phyloP scores from a whole-genome alignment of 2,888 invertebrate species.

The Thera britannica region DNA sequence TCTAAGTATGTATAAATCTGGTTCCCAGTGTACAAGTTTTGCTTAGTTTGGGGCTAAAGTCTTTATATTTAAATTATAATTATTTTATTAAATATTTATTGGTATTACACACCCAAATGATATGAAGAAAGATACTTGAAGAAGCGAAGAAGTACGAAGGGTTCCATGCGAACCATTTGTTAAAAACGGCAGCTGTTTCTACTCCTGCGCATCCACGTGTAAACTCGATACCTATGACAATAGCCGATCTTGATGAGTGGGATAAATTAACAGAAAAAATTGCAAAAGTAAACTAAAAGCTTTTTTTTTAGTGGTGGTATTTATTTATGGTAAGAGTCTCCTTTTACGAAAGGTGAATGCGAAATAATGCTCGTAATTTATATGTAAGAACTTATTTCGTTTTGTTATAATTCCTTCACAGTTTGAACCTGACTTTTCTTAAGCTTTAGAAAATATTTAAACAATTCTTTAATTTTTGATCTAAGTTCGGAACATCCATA shows the following conservation, averaged over 20 bases:
- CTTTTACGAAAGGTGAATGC: slow-evolving; percentile 1
- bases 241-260: slow-evolving; percentile 69
- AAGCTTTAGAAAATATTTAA: not conserved
- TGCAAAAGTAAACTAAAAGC: slow-evolving; percentile 42
- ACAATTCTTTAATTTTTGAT: not conserved
- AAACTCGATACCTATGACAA: slow-evolving; percentile 71
- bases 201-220: slow-evolving; percentile 65
- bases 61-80: too few relatives aligned
- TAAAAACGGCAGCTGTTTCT: slow-evolving; percentile 73
- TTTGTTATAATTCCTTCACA: not conserved
- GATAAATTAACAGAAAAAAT: slow-evolving; percentile 64
- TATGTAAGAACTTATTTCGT: not conserved
- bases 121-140: slow-evolving; percentile 32
- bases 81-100: too few relatives aligned
- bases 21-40: too few relatives aligned
- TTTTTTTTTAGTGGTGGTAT: slow-evolving; percentile 25
- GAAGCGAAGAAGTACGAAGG: slow-evolving; percentile 54
- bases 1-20: too few relatives aligned
- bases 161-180: slow-evolving; percentile 69
- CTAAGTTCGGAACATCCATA: slow-evolving; percentile 7
- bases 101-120: not conserved
- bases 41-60: too few relatives aligned
- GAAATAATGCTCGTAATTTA: not conserved
- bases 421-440: not conserved
- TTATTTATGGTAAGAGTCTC: slow-evolving; percentile 15